Evolutionary conservation across 2,888 invertebrate species (phyloP).

Genomic region (Cheiracanthium punctorium): DNA sequence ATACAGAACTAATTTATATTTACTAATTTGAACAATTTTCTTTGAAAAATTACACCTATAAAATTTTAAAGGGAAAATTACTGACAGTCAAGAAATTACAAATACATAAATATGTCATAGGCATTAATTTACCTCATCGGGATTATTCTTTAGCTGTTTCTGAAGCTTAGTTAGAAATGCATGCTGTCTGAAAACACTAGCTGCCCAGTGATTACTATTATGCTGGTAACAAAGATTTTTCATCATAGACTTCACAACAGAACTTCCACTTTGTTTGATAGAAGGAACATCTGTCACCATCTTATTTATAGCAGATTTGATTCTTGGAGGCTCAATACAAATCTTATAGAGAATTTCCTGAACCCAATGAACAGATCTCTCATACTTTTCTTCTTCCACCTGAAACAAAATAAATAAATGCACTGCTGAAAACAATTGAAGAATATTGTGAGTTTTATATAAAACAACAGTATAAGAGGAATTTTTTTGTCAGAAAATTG

Average conservation of each 20-base stretch:
- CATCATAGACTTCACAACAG: constrained; percentile 81
- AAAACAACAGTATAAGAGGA: too few relatives aligned
- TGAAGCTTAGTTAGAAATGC: constrained; percentile 83
- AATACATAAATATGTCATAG: background rate
- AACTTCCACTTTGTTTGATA: constrained; percentile 84
- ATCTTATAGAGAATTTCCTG: constrained; percentile 85
- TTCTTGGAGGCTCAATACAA: constrained; percentile 83
- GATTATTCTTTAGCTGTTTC: constrained; percentile 76
- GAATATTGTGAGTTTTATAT: too few relatives aligned
- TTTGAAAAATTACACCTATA: background rate
- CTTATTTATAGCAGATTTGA: constrained; percentile 87
- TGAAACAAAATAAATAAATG: constrained; percentile 75
- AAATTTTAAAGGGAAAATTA: background rate
- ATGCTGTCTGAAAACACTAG: constrained; percentile 85
- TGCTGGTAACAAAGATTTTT: constrained; percentile 80
- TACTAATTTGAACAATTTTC: too few relatives aligned
- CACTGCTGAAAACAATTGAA: too few relatives aligned
- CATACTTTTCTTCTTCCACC: constrained; percentile 86
- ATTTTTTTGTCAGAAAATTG: too few relatives aligned
- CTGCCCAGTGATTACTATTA: constrained; percentile 84
- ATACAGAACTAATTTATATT: too few relatives aligned
- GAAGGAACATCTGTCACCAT: constrained; percentile 88
- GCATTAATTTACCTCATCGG: constrained; percentile 72
- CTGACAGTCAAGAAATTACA: background rate
- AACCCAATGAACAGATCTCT: constrained; percentile 85